Percentiles rank a stretch among this genome's conserved stretches.
Evolutionary conservation across 2,888 invertebrate genomes (phyloP).

Genomic region (Leptinotarsa rubiginosa): DNA sequence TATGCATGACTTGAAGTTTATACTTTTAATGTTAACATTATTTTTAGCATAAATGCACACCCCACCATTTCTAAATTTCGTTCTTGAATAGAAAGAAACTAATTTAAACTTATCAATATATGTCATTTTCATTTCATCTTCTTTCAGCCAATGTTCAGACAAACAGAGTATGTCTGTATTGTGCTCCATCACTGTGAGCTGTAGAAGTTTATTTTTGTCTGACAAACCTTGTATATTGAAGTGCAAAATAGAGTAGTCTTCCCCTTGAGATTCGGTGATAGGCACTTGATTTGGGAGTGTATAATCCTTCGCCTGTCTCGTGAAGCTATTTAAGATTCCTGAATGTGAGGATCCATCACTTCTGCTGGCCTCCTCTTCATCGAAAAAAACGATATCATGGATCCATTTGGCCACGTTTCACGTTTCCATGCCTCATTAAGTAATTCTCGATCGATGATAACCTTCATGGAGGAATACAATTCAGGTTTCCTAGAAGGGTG

Average conservation of each 20-base stretch:
- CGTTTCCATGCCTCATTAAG: conserved; percentile 21
- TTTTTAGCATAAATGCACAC: no score
- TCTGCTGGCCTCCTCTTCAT: conserved; percentile 23
- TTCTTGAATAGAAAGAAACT: background rate
- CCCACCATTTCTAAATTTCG: background rate
- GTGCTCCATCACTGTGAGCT: conserved; percentile 17
- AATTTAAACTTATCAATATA: conserved; percentile 2
- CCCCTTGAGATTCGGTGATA: no score
- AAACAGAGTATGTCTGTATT: conserved; percentile 19
- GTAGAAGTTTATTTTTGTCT: conserved; percentile 19
- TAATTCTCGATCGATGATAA: conserved; percentile 19
- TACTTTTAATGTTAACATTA: no score
- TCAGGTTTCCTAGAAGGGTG: no score
- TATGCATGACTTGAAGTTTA: no score
- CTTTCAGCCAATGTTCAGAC: conserved; percentile 23
- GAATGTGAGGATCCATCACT: conserved; percentile 5
- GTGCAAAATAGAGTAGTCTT: background rate
- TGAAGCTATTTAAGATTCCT: conserved; percentile 8
- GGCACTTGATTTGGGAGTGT: no score
- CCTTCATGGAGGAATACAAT: conserved; percentile 15
- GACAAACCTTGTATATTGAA: conserved; percentile 22
- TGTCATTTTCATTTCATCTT: conserved; percentile 20
- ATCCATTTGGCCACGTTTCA: conserved; percentile 23
- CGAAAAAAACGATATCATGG: conserved; percentile 20
- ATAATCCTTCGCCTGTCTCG: no score